These are phyloP conservation scores for Cheirogaleus medius DNA, from an alignment of 2,113 vertebrate species.

Conservation along the genomic window DNA sequence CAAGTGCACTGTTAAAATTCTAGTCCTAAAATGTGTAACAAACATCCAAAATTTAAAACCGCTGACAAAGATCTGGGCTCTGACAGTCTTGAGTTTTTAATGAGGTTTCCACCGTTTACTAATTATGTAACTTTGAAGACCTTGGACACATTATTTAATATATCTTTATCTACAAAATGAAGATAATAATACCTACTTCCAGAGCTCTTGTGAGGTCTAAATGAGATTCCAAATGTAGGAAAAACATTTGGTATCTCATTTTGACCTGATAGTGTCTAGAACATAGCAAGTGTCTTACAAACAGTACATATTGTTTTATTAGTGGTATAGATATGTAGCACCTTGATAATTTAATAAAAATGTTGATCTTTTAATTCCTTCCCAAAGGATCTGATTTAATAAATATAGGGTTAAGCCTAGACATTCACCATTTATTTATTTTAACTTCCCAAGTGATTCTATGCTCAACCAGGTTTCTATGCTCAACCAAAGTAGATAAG, in stretches of 20 bases:
- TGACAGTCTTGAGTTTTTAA: not conserved
- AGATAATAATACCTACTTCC: not conserved
- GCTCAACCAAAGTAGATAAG: not conserved
- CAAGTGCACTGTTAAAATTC: not conserved
- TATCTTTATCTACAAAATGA: not conserved
- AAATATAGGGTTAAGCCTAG: not conserved
- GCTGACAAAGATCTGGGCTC: not conserved
- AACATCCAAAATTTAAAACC: not conserved
- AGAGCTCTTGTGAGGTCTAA: not conserved
- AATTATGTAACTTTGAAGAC: not conserved
- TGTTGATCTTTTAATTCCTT: not conserved
- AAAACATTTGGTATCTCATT: not conserved
- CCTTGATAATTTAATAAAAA: not conserved
- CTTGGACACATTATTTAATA: not conserved
- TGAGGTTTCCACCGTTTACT: not conserved
- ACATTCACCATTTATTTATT: not conserved
- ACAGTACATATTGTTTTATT: not conserved
- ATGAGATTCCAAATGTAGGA: not conserved
- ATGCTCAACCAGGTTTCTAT: not conserved
- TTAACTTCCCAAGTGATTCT: not conserved
- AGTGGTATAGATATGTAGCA: not conserved
- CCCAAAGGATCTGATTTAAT: not conserved
- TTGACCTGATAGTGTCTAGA: not conserved
- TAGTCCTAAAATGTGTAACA: not conserved
- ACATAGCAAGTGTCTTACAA: not conserved